Evolutionary conservation across 2,888 invertebrate genomes (phyloP).

Genomic region (Leptopilina syphax): DNA sequence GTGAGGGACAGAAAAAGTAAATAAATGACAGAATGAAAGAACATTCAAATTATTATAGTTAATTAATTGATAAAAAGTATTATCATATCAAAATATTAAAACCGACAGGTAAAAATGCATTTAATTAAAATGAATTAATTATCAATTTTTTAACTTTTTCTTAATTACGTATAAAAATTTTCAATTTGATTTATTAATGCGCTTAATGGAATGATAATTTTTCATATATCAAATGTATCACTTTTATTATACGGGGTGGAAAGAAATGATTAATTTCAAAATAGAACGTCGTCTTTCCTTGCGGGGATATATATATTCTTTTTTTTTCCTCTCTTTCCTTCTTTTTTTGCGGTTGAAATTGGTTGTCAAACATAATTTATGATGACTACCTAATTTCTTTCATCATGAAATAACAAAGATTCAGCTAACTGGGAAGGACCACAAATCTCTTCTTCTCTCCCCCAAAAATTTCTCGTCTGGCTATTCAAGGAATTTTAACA

Average conservation of each 20-base stretch:
- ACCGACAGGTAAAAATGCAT: no score
- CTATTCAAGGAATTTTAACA: slow-evolving; percentile 59
- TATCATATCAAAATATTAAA: no score
- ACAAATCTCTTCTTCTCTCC: slow-evolving; percentile 43
- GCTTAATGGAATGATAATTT: no score
- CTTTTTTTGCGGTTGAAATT: slow-evolving; percentile 6
- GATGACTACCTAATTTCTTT: slow-evolving; percentile 25
- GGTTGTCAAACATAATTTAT: slow-evolving; percentile 27
- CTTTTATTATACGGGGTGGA: not conserved
- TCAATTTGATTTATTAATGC: no score
- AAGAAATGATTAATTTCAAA: not conserved
- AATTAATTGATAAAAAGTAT: no score
- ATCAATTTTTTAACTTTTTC: no score
- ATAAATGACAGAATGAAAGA: no score
- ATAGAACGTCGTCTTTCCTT: not conserved
- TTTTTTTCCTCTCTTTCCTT: not conserved
- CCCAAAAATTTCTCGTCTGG: slow-evolving; percentile 59
- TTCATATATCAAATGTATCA: not conserved
- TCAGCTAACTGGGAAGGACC: slow-evolving; percentile 27
- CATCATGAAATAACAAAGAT: slow-evolving; percentile 32
- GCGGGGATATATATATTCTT: no score
- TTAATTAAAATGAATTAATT: no score
- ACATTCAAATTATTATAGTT: no score
- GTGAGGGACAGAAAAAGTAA: no score
- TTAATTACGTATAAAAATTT: no score